phyloP scores from a whole-genome alignment of 2,888 invertebrate species.

The Leucania comma region DNA sequence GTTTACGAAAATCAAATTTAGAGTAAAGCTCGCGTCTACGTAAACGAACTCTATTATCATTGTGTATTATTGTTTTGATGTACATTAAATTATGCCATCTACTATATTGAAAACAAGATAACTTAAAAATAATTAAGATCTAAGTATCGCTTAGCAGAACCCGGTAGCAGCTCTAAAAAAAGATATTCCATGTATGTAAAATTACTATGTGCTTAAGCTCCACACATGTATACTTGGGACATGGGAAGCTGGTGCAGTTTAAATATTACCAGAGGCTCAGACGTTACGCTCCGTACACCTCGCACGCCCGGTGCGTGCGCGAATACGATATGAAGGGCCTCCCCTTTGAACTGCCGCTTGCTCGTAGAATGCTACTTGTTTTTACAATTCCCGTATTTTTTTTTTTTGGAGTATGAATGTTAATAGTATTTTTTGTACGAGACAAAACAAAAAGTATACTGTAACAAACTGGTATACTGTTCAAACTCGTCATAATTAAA shows the following conservation, averaged over 20 bases:
- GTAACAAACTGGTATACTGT: too few species aligned
- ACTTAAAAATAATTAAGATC: too few species aligned
- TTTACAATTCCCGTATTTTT: conserved; percentile 1
- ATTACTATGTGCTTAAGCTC: background rate
- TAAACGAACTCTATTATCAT: too few species aligned
- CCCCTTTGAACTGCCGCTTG: conserved; percentile 45
- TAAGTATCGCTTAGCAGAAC: too few species aligned
- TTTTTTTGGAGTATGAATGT: background rate
- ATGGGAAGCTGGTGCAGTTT: conserved; percentile 60
- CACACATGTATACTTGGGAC: conserved; percentile 12
- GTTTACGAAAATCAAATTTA: too few species aligned
- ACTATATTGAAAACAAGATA: background rate
- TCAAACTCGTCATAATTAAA: background rate
- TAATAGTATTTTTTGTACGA: background rate
- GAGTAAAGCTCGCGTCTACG: too few species aligned
- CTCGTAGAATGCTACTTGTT: conserved; percentile 15
- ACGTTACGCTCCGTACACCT: conserved; percentile 24
- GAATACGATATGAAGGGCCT: conserved; percentile 70
- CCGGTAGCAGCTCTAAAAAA: too few species aligned
- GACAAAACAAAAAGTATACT: background rate
- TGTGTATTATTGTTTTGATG: too few species aligned
- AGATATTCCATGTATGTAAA: background rate
- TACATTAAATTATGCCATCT: too few species aligned
- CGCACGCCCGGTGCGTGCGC: conserved; percentile 61
- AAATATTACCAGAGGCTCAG: conserved; percentile 62